Evolutionary conservation across 1,140 invertebrate genomes (phyloP).

Genomic region (Drosophila subobscura): DNA sequence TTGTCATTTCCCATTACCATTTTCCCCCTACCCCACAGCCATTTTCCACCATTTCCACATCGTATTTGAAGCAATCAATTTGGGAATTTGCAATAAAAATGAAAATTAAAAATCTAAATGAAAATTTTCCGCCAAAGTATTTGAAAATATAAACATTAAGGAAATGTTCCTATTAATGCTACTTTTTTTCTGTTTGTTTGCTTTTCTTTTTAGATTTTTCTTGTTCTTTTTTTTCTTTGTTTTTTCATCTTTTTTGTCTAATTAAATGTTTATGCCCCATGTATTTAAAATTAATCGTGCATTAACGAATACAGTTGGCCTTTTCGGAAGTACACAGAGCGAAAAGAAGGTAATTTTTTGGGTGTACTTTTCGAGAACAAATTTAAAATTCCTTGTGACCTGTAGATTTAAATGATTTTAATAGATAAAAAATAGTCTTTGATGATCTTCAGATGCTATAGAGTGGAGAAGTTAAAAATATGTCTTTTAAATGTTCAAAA

Average conservation of each 20-base stretch:
- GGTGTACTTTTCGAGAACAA: too few species aligned
- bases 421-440: too few species aligned
- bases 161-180: constrained; percentile 29
- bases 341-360: too few species aligned
- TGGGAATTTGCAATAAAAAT: constrained; percentile 66
- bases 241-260: constrained; percentile 43
- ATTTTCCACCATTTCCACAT: constrained; percentile 50
- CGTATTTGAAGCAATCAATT: constrained; percentile 59
- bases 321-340: too few species aligned
- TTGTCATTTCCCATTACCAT: constrained; percentile 33
- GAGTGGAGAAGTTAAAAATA: too few species aligned
- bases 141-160: constrained; percentile 67
- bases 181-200: constrained; percentile 30
- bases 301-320: constrained; percentile 2
- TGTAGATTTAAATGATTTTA: too few species aligned
- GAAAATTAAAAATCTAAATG: constrained; percentile 37
- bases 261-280: constrained; percentile 71
- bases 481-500: too few species aligned
- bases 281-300: constrained; percentile 59
- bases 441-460: too few species aligned
- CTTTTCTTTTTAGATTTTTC: too few species aligned
- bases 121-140: constrained; percentile 61
- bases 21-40: constrained; percentile 2
- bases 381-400: too few species aligned
- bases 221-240: too few species aligned